phyloP scores from a whole-genome alignment of 2,888 invertebrate species.

The Harmothoe impar region DNA sequence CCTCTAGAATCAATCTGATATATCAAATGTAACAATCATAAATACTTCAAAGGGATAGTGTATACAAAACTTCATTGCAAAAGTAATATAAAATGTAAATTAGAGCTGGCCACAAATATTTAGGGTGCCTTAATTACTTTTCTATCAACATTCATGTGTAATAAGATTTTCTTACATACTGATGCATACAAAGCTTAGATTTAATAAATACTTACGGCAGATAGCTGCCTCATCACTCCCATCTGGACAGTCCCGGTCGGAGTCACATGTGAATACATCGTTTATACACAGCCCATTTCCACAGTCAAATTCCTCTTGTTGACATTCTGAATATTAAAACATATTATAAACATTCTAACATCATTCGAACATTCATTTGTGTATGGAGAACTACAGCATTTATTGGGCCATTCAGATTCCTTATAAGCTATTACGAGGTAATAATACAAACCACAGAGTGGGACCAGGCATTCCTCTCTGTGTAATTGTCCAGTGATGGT shows the following conservation, averaged over 20 bases:
- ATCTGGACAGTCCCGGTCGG: not conserved
- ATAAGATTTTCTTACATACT: too few relatives aligned
- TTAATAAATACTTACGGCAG: slow-evolving; percentile 40
- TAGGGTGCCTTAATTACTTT: too few relatives aligned
- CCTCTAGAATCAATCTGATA: too few relatives aligned
- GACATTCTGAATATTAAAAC: not conserved
- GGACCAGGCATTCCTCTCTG: not conserved
- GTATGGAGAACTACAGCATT: too few relatives aligned
- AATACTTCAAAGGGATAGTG: too few relatives aligned
- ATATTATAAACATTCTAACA: not conserved
- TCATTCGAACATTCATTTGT: not conserved
- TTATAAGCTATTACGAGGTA: not conserved
- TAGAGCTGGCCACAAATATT: too few relatives aligned
- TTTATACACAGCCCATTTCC: not conserved
- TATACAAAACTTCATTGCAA: too few relatives aligned
- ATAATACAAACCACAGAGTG: not conserved
- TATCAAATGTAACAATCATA: too few relatives aligned
- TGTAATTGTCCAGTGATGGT: not conserved
- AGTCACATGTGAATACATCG: not conserved
- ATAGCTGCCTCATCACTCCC: not conserved
- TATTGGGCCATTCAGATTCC: not conserved
- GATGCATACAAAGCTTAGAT: too few relatives aligned
- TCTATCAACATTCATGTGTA: too few relatives aligned
- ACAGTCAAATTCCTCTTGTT: not conserved
- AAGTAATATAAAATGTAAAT: too few relatives aligned